Evolutionary conservation across 2,113 vertebrate genomes (phyloP), one percentile per base, ranked within the genome.

Genomic region (Aptenodytes patagonicus): DNA sequence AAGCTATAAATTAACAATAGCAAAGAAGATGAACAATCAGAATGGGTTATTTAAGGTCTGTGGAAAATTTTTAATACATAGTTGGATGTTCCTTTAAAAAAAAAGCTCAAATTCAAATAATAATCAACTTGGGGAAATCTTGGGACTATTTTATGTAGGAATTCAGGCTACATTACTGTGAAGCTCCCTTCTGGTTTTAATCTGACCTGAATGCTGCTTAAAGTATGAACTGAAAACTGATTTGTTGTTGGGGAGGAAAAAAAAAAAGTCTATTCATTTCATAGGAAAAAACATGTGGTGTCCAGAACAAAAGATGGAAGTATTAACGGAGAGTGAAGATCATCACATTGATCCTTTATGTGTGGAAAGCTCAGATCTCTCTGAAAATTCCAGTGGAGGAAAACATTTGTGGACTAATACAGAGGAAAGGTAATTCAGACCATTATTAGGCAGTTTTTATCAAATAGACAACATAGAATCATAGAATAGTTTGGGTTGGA

Each of bases 381-480:
- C 95, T 72, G 77, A 92, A 89, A 93, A 77, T 40, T 73, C 51
- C 68, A 54, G 38, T 1, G 10, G 40, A 87, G 76, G 18, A 75
- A 95, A 87, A 76, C 55, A 80, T 17, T 69, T 80, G 31, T 79
- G 90, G 95, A 51, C 93, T 92, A 94, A 97, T 85, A 75, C 77
- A 88, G 98, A 98, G 78, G 98, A 98, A 97, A 98, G 98, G 98
- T 98, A 96, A 97, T 34, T 83, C 34, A 90, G 46, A 38, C 18
- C 8, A 32, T 52, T 46, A 36, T 51, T 65, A 11, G 38, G 36
- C 10, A 64, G 6, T 46, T 77, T 78, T 69, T 34, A 24, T 78
- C 34, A 57, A 89, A 51, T 7, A 38, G 8, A 3, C 61, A 68
- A 55, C 22, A 42, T 42, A 42, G 42, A 42, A 42, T 42, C 42